Base-by-base conservation (phyloP, 2,113 vertebrate genomes). In the Trogon melanurus region DNA sequence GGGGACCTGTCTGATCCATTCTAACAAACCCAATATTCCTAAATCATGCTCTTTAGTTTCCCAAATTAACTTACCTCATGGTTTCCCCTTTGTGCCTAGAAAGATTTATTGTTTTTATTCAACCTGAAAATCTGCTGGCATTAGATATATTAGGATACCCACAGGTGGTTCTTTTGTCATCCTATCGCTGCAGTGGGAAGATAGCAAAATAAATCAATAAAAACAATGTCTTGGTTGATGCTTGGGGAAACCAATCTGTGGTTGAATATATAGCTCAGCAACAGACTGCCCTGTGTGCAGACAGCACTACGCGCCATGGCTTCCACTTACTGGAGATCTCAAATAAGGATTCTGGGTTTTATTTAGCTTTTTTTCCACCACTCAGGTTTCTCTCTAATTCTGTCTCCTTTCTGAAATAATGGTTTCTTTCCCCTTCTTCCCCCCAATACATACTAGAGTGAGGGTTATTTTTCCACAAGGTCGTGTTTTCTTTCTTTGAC, bases 121-220 rank as follows among this genome's bases (percentile, higher is more conserved):
- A 94, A 93, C 92, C 95, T 86, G 92, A 96, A 97, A 96, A 96
- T 96, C 92, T 58, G 57, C 85, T 95, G 85, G 93, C 93, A 96
- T 97, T 96, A 97, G 95, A 95, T 94, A 75, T 96, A 96, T 96
- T 96, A 95, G 90, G 95, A 94, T 91, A 92, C 93, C 95, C 90
- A 96, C 90, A 96, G 92, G 95, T 96, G 93, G 90, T 94, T 96
- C 88, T 90, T 97, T 96, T 92, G 95, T 96, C 95, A 91, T 93
- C 76, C 93, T 92, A 94, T 84, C 95, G 75, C 95, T 96, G 93
- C 93, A 95, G 79, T 65, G 69, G 93, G 92, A 93, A 96, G 95
- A 95, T 95, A 96, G 96, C 92, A 96, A 93, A 96, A 97, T 96
- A 96, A 97, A 96, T 96, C 96, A 96, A 97, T 96, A 94, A 94